Evolutionary conservation across 2,797 vertebrate species (phyloP), one percentile per base, ranked within the genome.

Genomic region (Epinephelus awoara): DNA sequence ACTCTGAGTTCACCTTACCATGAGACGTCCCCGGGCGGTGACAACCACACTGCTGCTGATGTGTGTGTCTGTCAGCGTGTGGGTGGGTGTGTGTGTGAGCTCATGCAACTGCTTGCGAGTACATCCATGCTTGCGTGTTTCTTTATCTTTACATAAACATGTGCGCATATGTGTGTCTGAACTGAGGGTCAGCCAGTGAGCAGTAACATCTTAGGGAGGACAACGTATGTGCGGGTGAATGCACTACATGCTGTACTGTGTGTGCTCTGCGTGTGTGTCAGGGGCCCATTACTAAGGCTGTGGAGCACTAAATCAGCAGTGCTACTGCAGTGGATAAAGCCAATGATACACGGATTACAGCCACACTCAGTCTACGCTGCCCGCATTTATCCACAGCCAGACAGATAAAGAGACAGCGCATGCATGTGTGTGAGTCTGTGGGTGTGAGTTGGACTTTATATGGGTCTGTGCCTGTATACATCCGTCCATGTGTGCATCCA

Each of bases 1-100:
- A 96, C 88, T 89, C 84, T 52, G 85, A 97, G 94, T 97, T 96
- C 95, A 95, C 93, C 91, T 95, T 95, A 94, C 90, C 89, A 90
- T 90, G 91, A 96, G 93, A 95, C 92, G 88, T 94, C 95, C 95
- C 93, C 90, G 86, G 92, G 94, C 89, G 85, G 92, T 90, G 92
- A 93, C 91, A 88, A 91, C 79, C 72, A 83, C 72, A 70, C 83
- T 46, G 86, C 81, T 77, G 72, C 87, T 71, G 87, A 76, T 83
- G 63, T 80, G 84, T 87, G 85, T 82, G 85, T 80, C 27, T 85
- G 69, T 49, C 46, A 17, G 75, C 49, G 23, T 72, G 66, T 80
- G 72, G 6, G 63, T 65, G 62, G 46, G 67, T 68, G 79, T 73
- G 27, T 29, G 76, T 75, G 63, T 77, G 52, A 72, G 50, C 70